Evolutionary conservation across 2,888 invertebrate species (phyloP), one percentile per base, ranked within the genome.

Genomic region (Lithophane socia): DNA sequence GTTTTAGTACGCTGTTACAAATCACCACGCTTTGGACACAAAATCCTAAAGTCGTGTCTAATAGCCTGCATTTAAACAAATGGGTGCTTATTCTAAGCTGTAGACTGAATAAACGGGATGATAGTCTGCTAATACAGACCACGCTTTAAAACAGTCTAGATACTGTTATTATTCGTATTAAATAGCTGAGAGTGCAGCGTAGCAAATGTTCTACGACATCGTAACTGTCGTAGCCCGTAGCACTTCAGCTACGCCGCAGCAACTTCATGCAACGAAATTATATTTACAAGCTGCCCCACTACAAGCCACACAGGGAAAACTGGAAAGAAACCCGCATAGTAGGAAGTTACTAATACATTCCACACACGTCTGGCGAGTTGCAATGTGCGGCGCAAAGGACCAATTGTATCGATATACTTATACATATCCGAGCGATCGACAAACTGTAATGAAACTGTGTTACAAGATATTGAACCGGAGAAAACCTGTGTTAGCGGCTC

Each of bases 321-420:
- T 82, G 83, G 79, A 78, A 78, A 78, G 79, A 72, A 83, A 75
- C 60, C 73, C 49, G 12, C 60, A 60, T 21, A 64, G 68, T 68
- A 58, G 24, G 49, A 78, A 73, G 66, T 78, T 78, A 63, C 64
- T 86, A 69, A 86, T 77, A 76, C 74, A 86, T 88, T 84, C 86
- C 16, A n/a, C 58, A 44, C 86, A 86, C 86, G 86, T 82, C 21
- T 68, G 56, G 29, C 44, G 84, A 82, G 77, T 77, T 88, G 86
- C 86, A 86, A 68, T 61, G 73, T 78, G 73, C 70, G 61, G 86
- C 65, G 79, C 76, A 73, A 75, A 80, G 86, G 84, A 80, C 80
- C 88, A 69, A 77, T 83, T 77, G 77, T 86, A 73, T 82, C 73
- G 73, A 77, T 77, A 70, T 69, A 75, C 76, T 75, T 81, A 29